Evolutionary conservation across 2,888 invertebrate genomes (phyloP), one percentile per base, ranked within the genome.

Genomic region (Drosophila mimetica): DNA sequence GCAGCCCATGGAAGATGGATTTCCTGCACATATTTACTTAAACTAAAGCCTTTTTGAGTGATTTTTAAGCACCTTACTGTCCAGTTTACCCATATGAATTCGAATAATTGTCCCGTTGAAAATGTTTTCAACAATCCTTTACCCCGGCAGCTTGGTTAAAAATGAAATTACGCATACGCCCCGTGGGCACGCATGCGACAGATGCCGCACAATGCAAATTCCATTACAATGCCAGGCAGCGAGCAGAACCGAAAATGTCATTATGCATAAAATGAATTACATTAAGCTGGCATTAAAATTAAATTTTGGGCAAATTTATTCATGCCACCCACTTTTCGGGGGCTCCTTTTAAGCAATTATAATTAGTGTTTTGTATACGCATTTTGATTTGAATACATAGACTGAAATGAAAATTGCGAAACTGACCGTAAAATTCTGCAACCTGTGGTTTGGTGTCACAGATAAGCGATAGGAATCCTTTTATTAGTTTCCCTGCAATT

Each of bases 201-300:
- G 58, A 60, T 71, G 75, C 59, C 59, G n/a, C n/a, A 66, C 36
- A 47, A 59, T 73, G 69, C 44, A 77, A 71, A 82, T 69, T 51
- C 53, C 53, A 57, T 52, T 59, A 57, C 64, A 63, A 50, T 58
- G 20, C 34, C 48, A 60, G 44, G 30, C 51, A 22, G 46, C 4
- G 16, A 16, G 16, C 22, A 14, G 20, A 11, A 22, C 30, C 8
- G 55, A 25, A 51, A 60, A 64, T 66, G 41, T 30, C 44, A 70
- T 70, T 60, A 76, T 77, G 71, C 69, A 32, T 61, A 71, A 53
- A 13, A 30, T 18, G 46, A 57, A 14, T 42, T 73, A 51, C 70
- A 72, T 82, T 65, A 63, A 72, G 58, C 50, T 55, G 48, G 7
- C 53, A 58, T 73, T 76, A 65, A 71, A 65, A 58, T 70, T 52